A percentile compares a stretch with the other conserved stretches of the same genome.
Conservation (phyloP, 1,140 invertebrate genomes). For the Samia ricini region DNA sequence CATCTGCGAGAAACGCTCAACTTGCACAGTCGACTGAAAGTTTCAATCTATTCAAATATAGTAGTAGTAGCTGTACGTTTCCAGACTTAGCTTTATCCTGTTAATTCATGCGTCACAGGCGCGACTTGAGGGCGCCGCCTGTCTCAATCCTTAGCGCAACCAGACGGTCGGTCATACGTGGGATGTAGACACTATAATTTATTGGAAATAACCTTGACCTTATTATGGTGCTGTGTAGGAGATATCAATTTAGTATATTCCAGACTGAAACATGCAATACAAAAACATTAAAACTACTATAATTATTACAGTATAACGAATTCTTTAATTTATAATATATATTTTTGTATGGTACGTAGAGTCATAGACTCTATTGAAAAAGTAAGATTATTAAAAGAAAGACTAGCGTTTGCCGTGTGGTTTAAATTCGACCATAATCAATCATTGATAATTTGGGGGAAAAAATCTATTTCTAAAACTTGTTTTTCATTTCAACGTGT, state of each 20-base stretch:
- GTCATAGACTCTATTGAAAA: no score
- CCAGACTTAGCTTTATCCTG: conserved; percentile 4
- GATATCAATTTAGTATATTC: background rate
- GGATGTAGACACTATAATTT: conserved; percentile 13
- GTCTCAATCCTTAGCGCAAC: conserved; percentile 1
- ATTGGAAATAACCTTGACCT: conserved; percentile 2
- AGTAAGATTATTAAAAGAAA: no score
- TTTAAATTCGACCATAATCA: no score
- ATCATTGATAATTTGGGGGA: no score
- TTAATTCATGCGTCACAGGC: conserved; percentile 24
- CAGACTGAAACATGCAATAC: background rate
- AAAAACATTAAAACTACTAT: no score
- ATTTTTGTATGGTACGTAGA: no score
- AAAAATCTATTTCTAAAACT: no score
- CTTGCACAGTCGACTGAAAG: background rate
- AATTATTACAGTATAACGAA: background rate
- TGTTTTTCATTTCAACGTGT: background rate
- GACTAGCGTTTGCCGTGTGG: no score
- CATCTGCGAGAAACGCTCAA: background rate
- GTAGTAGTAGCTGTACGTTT: background rate
- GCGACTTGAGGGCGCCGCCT: conserved; percentile 24
- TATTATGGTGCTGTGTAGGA: background rate
- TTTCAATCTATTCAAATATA: background rate
- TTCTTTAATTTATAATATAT: no score
- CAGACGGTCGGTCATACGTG: conserved; percentile 6